These are phyloP conservation scores for Dorcus hopei DNA, from an alignment of 2,888 invertebrate genomes.

Conservation along the genomic window DNA sequence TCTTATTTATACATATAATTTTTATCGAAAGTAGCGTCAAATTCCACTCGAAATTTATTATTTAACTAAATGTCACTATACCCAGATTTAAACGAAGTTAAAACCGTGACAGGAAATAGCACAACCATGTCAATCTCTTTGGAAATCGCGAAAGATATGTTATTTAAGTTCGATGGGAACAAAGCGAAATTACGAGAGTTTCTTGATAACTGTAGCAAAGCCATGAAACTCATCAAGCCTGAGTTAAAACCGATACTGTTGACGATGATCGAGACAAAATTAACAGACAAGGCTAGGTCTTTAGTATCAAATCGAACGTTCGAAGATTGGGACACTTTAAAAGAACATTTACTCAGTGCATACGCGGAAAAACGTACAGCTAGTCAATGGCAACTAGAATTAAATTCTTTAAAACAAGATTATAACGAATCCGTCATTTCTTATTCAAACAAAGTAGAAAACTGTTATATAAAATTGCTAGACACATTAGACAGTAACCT, in stretches of 20 bases:
- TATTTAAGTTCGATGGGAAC: conserved; percentile 16
- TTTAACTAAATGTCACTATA: too few relatives aligned
- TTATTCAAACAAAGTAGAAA: conserved; percentile 32
- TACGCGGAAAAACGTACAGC: conserved; percentile 28
- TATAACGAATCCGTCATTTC: conserved; percentile 27
- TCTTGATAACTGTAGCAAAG: conserved; percentile 6
- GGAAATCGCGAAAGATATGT: conserved; percentile 2
- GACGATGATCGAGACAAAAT: conserved; percentile 25
- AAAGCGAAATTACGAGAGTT: conserved; percentile 18
- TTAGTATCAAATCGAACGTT: conserved; percentile 7
- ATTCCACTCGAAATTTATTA: too few relatives aligned
- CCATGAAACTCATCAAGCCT: conserved; percentile 15
- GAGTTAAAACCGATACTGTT: conserved; percentile 17
- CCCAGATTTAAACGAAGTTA: too few relatives aligned
- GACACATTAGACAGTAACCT: conserved; percentile 26
- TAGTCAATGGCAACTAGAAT: conserved; percentile 34
- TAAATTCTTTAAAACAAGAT: conserved; percentile 31
- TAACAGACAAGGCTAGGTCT: conserved; percentile 22
- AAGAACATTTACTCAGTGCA: conserved; percentile 21
- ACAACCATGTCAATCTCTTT: neutral
- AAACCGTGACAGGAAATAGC: too few relatives aligned
- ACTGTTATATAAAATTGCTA: conserved; percentile 32
- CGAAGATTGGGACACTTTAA: conserved; percentile 20
- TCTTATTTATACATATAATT: too few relatives aligned
- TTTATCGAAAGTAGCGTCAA: too few relatives aligned